Evolutionary conservation across 2,797 vertebrate species (phyloP), one percentile per base, ranked within the genome.

Genomic region (Sebastes flavidus): DNA sequence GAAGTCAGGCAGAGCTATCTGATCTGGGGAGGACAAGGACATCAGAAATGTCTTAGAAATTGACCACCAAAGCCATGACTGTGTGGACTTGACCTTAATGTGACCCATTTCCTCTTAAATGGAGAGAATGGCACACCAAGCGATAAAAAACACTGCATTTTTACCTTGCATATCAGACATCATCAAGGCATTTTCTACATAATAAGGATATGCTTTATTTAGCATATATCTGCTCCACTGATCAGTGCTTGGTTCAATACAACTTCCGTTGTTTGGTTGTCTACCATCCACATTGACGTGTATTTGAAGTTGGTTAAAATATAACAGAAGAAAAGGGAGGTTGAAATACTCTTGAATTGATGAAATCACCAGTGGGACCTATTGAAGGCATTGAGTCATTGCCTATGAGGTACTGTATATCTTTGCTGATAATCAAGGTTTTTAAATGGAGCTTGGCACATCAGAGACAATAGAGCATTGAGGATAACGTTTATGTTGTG

Each of bases 1-100:
- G 88, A 99, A 99, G 89, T 99, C 98, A 0, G 97, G 98, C 70
- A 99, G 91, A 9, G 91, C 97, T 0, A 99, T 95, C 93, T 99
- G 98, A 91, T 99, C 98, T 99, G 7, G 2, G 69, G 58, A 65
- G n/a, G 77, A 29, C 22, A 65, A 69, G 30, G 20, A 49, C 32
- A 67, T 72, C 16, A 55, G 14, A 46, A 71, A 61, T 49, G 3
- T 24, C 27, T 52, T 32, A 32, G 24, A 77, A 56, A 52, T 16
- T 10, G 32, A 34, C 12, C 13, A 68, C 1, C 1, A 8, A 62
- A 55, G 7, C 22, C 13, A 29, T 22, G 30, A 30, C 5, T 25
- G 12, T 25, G 12, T 25, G 9, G 24, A 66, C 13, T 30, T 18
- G 18, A 3, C 20, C 7, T 22, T n/a, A 30, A 16, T 30, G 5